Percentiles rank a stretch among this genome's conserved stretches.
Conservation (phyloP, 2,797 vertebrate genomes). For the Salmo trutta region DNA sequence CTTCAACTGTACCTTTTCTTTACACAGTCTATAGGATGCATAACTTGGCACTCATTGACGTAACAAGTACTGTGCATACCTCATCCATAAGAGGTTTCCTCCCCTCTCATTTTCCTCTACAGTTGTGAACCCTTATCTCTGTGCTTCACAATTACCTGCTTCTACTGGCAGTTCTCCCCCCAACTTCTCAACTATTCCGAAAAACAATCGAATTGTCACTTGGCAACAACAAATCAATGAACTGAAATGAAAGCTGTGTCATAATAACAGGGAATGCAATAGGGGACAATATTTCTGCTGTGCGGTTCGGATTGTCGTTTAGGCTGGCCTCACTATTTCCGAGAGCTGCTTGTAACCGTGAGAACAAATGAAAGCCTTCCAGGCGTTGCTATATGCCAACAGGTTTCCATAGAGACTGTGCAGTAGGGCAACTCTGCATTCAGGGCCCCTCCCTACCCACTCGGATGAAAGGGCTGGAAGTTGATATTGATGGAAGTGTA, state of each 20-base stretch:
- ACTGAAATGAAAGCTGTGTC: slow-evolving; percentile 6
- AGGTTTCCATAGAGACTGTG: slow-evolving; percentile 75
- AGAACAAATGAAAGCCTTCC: slow-evolving; percentile 60
- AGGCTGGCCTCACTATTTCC: not conserved
- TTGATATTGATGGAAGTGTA: slow-evolving; percentile 29
- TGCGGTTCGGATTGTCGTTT: slow-evolving; percentile 31
- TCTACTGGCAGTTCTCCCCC: not conserved
- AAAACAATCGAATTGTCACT: not conserved
- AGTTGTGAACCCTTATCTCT: no score
- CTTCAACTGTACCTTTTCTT: not conserved
- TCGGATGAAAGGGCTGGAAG: slow-evolving; percentile 17
- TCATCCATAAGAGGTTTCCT: not conserved
- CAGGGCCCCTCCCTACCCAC: slow-evolving; percentile 31
- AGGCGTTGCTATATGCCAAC: slow-evolving; percentile 53
- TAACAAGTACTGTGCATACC: not conserved
- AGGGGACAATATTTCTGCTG: slow-evolving; percentile 8
- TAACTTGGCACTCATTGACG: not conserved
- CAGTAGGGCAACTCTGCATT: slow-evolving; percentile 55
- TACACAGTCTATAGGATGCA: not conserved
- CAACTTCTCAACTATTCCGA: not conserved
- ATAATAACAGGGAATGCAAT: not conserved
- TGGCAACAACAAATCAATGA: not conserved
- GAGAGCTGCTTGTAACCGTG: slow-evolving; percentile 41
- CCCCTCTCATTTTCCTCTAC: no score
- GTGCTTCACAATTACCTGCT: not conserved